Base-by-base conservation (phyloP, 2,113 vertebrate genomes). In the Neoarius graeffei region DNA sequence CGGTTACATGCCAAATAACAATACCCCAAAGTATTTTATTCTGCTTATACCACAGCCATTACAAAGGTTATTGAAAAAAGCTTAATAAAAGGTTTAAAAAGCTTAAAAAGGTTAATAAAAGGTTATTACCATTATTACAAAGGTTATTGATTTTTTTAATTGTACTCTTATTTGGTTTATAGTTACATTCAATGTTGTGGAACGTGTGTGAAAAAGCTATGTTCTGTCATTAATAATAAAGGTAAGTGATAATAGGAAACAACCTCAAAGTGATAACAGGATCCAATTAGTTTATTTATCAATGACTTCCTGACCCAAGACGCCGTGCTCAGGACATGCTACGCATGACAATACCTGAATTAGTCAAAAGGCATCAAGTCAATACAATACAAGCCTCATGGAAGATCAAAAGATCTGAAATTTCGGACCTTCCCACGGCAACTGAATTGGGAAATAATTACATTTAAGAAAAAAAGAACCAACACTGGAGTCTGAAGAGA, bases 331-430 rank as follows among this genome's bases (percentile, higher is more conserved):
- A 27, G 56, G 84, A 86, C 86, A 89, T 77, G 20, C 87, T 82
- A 80, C 4, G 64, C 73, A 84, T 91, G 91, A 92, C 91, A 93
- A 93, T 90, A 91, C 81, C 83, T 83, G 57, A 86, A 89, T 88
- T 48, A 84, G 89, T 66, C 52, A 85, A 91, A 90, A 81, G 90
- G 89, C 79, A 92, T 91, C 86, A 91, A 86, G 87, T 92, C 42
- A 42, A 42, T 4, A 42, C 90, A 92, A 87, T 87, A 88, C 82
- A 57, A 80, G 73, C 19, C 81, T 14, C 7, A 35, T 59, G 4
- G 25, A 81, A 64, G 86, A 82, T 91, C 83, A 92, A 91, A 91
- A 91, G 90, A 35, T 76, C 85, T 57, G 84, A 89, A 10, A 27
- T 50, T 25, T 42, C 8, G 35, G 17, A 35, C 19, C 60, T 30